Conservation (phyloP, 2,797 vertebrate species). For the Pagetopsis macropterus region DNA sequence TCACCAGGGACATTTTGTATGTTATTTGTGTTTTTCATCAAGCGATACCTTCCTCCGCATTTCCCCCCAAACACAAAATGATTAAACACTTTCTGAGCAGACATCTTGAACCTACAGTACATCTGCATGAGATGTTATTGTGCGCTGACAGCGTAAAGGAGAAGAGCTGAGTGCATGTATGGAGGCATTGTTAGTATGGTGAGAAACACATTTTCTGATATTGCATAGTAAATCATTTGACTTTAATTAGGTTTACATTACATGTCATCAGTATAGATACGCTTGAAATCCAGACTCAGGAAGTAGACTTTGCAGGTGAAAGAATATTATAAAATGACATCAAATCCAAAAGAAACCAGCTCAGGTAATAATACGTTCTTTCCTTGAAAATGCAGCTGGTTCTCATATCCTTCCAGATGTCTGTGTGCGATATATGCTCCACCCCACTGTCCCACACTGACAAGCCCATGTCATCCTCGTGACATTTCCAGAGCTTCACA, state of each 20-base stretch:
- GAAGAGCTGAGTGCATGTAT: conserved; percentile 7
- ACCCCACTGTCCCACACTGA: conserved; percentile 61
- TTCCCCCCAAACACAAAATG: conserved; percentile 56
- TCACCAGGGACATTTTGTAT: conserved; percentile 79
- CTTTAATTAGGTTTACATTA: conserved; percentile 42
- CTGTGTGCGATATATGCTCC: conserved; percentile 56
- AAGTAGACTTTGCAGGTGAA: not conserved
- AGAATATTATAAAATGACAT: conserved; percentile 12
- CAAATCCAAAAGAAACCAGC: conserved; percentile 22
- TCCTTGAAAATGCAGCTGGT: conserved; percentile 41
- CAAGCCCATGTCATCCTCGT: conserved; percentile 72
- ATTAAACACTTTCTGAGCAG: conserved; percentile 60
- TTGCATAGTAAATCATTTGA: conserved; percentile 24
- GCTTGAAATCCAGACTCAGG: conserved; percentile 10
- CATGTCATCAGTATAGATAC: conserved; percentile 9
- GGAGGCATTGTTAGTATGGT: conserved; percentile 12
- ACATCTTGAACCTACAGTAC: conserved; percentile 50
- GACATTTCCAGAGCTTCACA: conserved; percentile 81
- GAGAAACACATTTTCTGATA: conserved; percentile 23
- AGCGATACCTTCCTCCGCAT: conserved; percentile 58
- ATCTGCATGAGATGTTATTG: conserved; percentile 46
- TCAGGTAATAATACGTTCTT: conserved; percentile 34
- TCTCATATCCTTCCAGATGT: conserved; percentile 71
- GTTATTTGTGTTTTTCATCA: conserved; percentile 77
- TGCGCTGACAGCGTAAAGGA: conserved; percentile 26